Evolutionary conservation across 1,140 invertebrate genomes (phyloP).

Genomic region (Bombus sylvicola): DNA sequence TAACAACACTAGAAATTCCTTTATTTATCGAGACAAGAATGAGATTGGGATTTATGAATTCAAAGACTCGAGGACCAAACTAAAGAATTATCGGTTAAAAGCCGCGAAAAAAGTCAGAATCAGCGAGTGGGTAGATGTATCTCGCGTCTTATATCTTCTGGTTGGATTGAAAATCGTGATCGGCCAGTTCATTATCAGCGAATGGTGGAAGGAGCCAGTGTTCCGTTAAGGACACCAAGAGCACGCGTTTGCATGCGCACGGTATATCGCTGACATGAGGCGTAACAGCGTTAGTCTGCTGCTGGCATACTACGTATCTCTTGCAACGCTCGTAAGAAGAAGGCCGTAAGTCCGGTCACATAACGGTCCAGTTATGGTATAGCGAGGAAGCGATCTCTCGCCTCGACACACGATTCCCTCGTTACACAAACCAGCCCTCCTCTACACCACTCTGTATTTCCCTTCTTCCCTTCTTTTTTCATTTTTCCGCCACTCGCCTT

Average conservation of each 20-base stretch:
- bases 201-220: slow-evolving; percentile 39
- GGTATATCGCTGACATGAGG: slow-evolving; percentile 43
- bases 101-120: neutral
- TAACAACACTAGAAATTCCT: neutral
- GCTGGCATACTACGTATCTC: slow-evolving; percentile 44
- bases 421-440: slow-evolving; percentile 63
- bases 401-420: slow-evolving; percentile 70
- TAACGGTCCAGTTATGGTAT: slow-evolving; percentile 81
- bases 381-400: slow-evolving; percentile 75
- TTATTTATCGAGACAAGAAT: too few species aligned
- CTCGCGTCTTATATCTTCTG: neutral
- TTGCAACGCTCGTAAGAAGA: slow-evolving; percentile 60
- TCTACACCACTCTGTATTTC: slow-evolving; percentile 22
- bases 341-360: slow-evolving; percentile 77
- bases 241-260: slow-evolving; percentile 20
- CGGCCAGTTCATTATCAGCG: slow-evolving; percentile 39
- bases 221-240: slow-evolving; percentile 52
- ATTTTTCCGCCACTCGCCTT: neutral
- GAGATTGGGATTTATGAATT: too few species aligned
- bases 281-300: slow-evolving; percentile 33
- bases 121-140: neutral
- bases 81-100: neutral
- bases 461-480: slow-evolving; percentile 1
- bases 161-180: slow-evolving; percentile 24
- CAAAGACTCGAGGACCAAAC: neutral